Conservation (phyloP, 2,888 invertebrate species). For the Oasisia sp. region DNA sequence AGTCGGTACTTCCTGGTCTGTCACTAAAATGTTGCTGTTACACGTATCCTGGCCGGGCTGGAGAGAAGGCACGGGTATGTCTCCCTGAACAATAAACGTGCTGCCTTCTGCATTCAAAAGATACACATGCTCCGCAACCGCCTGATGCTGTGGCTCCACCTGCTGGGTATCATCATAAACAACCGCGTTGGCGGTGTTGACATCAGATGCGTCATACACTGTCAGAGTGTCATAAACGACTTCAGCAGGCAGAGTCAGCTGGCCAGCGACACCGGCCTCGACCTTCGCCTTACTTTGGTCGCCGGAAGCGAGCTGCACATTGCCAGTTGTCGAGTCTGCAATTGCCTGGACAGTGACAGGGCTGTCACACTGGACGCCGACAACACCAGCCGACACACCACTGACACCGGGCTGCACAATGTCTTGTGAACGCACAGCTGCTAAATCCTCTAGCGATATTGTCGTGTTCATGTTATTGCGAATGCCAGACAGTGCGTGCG, state of each 20-base stretch:
- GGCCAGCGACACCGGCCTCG: too few species aligned
- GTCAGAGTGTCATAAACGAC: neutral
- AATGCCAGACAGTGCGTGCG: neutral
- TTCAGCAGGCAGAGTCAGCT: neutral
- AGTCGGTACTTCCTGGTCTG: neutral
- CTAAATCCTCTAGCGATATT: neutral
- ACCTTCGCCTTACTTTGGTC: neutral
- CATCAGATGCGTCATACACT: neutral
- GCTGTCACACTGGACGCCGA: neutral
- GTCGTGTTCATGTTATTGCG: neutral
- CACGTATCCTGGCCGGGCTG: too few species aligned
- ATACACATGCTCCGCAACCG: neutral
- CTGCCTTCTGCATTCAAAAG: neutral
- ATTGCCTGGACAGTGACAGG: neutral
- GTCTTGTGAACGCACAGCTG: neutral
- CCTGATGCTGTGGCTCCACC: neutral
- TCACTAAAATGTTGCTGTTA: too few species aligned
- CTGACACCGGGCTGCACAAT: neutral
- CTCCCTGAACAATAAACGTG: neutral
- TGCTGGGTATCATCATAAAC: neutral
- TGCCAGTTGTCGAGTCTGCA: neutral
- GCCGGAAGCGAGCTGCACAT: neutral
- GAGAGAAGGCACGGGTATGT: neutral
- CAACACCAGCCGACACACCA: neutral
- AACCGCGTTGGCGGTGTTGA: neutral